Base-by-base conservation (phyloP, 2,113 vertebrate genomes). In the Chlorodrepanis virens region DNA sequence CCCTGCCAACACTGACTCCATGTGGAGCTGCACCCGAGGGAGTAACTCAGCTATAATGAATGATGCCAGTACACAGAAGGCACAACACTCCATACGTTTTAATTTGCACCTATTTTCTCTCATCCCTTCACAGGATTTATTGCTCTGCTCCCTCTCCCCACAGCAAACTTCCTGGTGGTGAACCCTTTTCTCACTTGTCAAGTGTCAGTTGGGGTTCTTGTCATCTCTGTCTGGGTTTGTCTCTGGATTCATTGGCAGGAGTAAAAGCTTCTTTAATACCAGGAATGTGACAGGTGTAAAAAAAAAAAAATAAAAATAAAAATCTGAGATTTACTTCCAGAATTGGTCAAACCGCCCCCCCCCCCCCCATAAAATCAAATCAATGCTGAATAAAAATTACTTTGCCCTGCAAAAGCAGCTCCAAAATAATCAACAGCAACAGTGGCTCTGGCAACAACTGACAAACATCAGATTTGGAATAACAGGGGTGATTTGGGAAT, bases 21-120 rank as follows among this genome's bases (percentile, higher is more conserved):
- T 0, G 3, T 50, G 65, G 24, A 70, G 20, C 4, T 2, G 1
- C 11, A 11, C 11, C 29, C 11, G 4, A 0, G 12, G n/a, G 40
- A 65, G 7, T 29, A 37, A n/a, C 31, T 81, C 61, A 54, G 52
- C 33, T 10, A 14, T 22, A 54, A 79, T 3, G 27, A 54, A 79
- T 3, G 27, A 60, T n/a, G 42, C 25, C 8, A 21, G 10, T 13
- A 15, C 39, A 39, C 4, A 1, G 24, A 53, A 87, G 12, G 29
- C 10, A 70, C 28, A 69, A 59, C 1, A 2, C 15, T 10, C 29
- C 35, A 5, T 27, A 5, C 39, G 15, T 59, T 74, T 75, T 67
- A 8, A 49, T 82, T 87, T 61, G 17, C 21, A 18, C 4, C 27
- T 54, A 27, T 19, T 68, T 13, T 19, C 23, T 74, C 42, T 25